Base-by-base conservation (phyloP, 2,888 invertebrate genomes). In the Orchestes rusci region DNA sequence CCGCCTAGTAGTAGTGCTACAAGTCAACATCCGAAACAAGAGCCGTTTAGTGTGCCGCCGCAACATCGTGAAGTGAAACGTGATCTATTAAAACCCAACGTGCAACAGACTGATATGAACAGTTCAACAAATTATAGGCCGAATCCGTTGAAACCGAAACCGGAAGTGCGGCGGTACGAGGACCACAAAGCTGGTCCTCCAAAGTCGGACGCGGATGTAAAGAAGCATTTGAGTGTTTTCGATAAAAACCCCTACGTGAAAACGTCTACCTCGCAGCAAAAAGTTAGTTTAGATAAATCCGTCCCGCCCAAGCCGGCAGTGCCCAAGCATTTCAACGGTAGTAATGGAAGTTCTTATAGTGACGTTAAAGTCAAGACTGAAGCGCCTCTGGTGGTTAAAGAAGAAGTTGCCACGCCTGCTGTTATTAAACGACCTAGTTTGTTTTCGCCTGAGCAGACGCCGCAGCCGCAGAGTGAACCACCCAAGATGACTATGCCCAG, bases 401-500 rank as follows among this genome's bases (percentile, higher is more conserved):
- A 58, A 34, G 57, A 59, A 42, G 48, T 54, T 18, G 50, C 54
- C 17, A 54, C 51, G 12, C 55, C 56, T 16, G 32, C 53, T 12
- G 49, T 55, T n/a, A 73, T 74, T 15, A 68, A 76, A 35, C 73
- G 75, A 2, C 76, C 75, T 0, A 80, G 82, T 10, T 60, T 82
- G 20, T 82, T 82, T 62, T 81, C 81, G 2, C 81, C 82, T 0
- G 80, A 80, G 50, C 79, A 77, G 48, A 71, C 74, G 0, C 74
- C 77, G 3, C 64, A 67, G 3, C 62, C 13, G 5, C 48, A 73
- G 46, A 70, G 70, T 68, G 70, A 71, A 54, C 43, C 51, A 10
- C 34, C 41, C 4, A 47, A 31, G 30, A 41, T 37, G 29, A 18
- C 17, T 4, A 39, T 39, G 30, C 17, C 17, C 8, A 50, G 33